These are phyloP conservation scores for Campoplex nolae DNA, from an alignment of 2,888 invertebrate species.

Conservation along the genomic window DNA sequence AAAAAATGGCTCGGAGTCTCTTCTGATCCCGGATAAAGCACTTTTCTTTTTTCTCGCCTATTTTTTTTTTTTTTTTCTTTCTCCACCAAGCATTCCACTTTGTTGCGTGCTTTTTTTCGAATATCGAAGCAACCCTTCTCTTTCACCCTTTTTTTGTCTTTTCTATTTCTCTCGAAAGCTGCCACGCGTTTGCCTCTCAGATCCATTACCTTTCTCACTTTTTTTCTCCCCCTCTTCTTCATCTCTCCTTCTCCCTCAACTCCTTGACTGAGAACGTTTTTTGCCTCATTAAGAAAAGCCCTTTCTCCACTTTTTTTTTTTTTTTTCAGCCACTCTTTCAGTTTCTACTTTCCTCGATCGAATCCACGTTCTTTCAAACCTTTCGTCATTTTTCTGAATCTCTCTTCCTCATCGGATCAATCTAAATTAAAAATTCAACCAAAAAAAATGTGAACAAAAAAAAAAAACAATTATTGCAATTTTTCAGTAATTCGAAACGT, in stretches of 20 bases:
- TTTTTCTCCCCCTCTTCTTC: background rate
- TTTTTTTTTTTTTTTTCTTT: background rate
- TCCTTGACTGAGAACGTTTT: background rate
- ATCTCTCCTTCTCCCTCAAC: background rate
- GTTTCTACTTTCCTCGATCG: background rate
- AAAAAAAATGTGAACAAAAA: too few species aligned
- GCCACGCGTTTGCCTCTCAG: background rate
- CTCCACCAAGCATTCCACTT: background rate
- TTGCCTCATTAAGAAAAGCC: background rate
- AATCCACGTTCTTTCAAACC: background rate
- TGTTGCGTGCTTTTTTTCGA: background rate
- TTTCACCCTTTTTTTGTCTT: background rate
- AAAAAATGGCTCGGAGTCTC: slow-evolving; percentile 17
- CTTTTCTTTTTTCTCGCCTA: slow-evolving; percentile 12
- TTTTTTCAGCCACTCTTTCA: background rate
- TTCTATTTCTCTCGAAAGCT: background rate
- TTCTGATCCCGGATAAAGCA: slow-evolving; percentile 50
- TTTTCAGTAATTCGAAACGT: background rate
- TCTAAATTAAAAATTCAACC: background rate
- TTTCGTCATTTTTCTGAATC: background rate
- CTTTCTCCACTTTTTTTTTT: background rate
- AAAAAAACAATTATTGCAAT: background rate
- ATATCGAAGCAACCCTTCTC: background rate
- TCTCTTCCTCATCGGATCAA: background rate
- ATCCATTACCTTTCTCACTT: background rate